phyloP scores from a whole-genome alignment of 1,140 invertebrate genomes.

The Drosophila carrolli region DNA sequence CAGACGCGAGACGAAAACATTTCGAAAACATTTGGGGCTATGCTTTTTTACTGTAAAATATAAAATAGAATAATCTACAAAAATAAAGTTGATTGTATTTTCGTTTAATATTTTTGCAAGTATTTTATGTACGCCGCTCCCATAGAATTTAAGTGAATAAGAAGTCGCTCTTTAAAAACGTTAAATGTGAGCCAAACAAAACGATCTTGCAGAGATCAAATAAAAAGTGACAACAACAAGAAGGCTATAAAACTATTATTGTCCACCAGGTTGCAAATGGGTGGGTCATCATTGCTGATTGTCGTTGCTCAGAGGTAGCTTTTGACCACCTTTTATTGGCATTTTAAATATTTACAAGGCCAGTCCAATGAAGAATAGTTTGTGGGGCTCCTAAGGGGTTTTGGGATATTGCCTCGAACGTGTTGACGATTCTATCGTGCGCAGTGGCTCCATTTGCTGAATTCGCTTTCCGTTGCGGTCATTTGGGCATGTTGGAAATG shows the following conservation, averaged over 20 bases:
- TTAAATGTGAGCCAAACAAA: background rate
- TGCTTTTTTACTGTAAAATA: conserved; percentile 19
- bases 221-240: conserved; percentile 7
- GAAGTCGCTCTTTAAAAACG: conserved; percentile 18
- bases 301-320: conserved; percentile 4
- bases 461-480: conserved; percentile 28
- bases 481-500: conserved; percentile 8
- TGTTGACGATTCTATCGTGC: conserved; percentile 50
- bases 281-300: conserved; percentile 28
- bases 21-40: conserved; percentile 7
- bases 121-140: conserved; percentile 23
- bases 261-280: conserved; percentile 28
- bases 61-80: conserved; percentile 2
- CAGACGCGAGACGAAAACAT: conserved; percentile 9
- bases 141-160: conserved; percentile 37
- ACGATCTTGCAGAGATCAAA: conserved; percentile 9
- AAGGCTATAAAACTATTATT: conserved; percentile 36
- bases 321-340: conserved; percentile 31
- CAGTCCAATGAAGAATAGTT: conserved; percentile 10
- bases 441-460: conserved; percentile 23
- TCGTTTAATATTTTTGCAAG: conserved; percentile 43
- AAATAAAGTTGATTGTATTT: conserved; percentile 13
- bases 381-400: background rate
- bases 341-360: conserved; percentile 75
- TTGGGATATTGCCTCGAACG: conserved; percentile 1